Evolutionary conservation across 1,140 invertebrate species (phyloP).

Genomic region (Sitophilus oryzae): DNA sequence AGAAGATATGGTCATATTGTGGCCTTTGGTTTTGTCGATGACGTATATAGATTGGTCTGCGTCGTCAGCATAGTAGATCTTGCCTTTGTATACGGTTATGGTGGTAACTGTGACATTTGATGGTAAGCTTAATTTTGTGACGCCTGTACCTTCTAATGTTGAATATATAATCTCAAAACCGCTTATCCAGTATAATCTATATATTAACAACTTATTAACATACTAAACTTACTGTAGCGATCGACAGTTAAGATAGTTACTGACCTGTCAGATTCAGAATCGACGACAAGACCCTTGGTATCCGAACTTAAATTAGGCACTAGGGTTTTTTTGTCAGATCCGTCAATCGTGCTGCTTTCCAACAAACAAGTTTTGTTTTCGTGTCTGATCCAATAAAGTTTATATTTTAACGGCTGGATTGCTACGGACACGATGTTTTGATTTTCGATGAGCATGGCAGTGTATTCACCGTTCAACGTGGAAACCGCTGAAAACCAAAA

Average conservation of each 20-base stretch:
- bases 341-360: conserved; percentile 63
- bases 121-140: conserved; percentile 42
- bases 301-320: conserved; percentile 35
- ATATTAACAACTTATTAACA: not conserved
- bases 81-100: conserved; percentile 53
- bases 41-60: conserved; percentile 51
- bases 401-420: conserved; percentile 57
- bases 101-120: conserved; percentile 46
- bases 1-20: conserved; percentile 30
- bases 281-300: conserved; percentile 48
- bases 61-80: conserved; percentile 56
- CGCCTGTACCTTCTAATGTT: conserved; percentile 49
- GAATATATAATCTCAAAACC: conserved; percentile 59
- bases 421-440: conserved; percentile 52
- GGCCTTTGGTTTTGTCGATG: conserved; percentile 49
- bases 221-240: no score
- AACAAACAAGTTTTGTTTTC: conserved; percentile 42
- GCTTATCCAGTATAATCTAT: conserved; percentile 67
- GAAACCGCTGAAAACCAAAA: conserved; percentile 56
- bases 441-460: conserved; percentile 45
- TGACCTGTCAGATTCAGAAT: conserved; percentile 48
- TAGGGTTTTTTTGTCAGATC: conserved; percentile 47
- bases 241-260: not conserved
- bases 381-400: conserved; percentile 42
- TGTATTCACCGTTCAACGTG: conserved; percentile 67